Evolutionary conservation across 2,797 vertebrate species (phyloP).

Genomic region (Momotus momota): DNA sequence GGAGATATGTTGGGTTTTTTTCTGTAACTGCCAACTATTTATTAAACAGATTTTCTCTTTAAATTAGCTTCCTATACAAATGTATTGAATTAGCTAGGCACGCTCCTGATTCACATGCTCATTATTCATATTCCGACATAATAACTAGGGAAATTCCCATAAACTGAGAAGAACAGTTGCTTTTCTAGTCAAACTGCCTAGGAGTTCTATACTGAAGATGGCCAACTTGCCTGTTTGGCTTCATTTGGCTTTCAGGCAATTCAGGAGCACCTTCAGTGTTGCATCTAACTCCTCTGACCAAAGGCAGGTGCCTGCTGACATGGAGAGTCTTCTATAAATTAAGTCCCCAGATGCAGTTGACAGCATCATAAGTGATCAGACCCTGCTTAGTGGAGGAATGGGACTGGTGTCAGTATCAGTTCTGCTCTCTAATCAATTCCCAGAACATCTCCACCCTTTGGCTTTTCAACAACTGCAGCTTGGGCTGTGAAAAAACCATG

Average conservation of each 20-base stretch:
- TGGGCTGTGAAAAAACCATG: neutral
- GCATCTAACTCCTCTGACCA: neutral
- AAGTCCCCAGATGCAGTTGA: neutral
- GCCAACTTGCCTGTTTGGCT: neutral
- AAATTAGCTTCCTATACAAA: neutral
- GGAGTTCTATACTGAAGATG: neutral
- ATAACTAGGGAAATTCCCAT: neutral
- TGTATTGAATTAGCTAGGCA: neutral
- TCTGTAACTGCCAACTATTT: neutral
- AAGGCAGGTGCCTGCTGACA: neutral
- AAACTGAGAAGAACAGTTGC: neutral
- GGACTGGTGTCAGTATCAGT: rapidly evolving
- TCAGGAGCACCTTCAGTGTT: neutral
- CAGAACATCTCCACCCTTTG: neutral
- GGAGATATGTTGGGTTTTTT: neutral
- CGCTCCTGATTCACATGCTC: neutral
- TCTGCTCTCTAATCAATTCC: neutral
- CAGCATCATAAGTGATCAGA: neutral
- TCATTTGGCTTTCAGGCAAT: neutral
- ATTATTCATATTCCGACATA: neutral
- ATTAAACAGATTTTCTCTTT: neutral
- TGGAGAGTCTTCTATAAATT: neutral
- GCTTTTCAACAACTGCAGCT: neutral
- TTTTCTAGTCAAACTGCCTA: neutral
- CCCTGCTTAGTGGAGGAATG: neutral